A percentile compares a stretch with the other conserved stretches of the same genome.
These are phyloP conservation scores for Leptinotarsa undecemlineata DNA, from an alignment of 1,140 invertebrate species.

Conservation along the genomic window DNA sequence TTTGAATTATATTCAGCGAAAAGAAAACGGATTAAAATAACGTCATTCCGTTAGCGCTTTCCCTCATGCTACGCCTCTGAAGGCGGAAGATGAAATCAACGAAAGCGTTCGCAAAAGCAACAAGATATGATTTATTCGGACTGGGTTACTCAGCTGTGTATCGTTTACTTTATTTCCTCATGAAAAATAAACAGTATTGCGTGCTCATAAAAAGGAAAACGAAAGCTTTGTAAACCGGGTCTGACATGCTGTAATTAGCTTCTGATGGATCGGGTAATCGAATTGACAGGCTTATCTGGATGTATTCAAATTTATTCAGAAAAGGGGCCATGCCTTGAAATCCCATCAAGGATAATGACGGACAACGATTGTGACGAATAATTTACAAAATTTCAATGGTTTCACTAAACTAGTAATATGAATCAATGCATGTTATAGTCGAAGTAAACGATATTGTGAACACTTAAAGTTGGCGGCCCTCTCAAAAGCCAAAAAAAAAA, in stretches of 20 bases:
- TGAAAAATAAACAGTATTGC: constrained; percentile 3
- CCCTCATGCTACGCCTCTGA: background rate
- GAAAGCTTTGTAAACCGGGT: constrained; percentile 1
- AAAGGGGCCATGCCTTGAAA: background rate
- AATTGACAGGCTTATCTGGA: background rate
- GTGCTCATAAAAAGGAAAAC: constrained; percentile 2
- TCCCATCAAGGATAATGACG: too few species aligned
- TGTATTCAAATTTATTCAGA: background rate
- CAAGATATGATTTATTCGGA: background rate
- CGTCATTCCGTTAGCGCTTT: background rate
- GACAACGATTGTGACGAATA: too few species aligned
- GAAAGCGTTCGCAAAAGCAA: background rate
- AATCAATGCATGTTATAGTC: too few species aligned
- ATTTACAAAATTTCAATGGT: too few species aligned
- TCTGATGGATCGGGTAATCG: background rate
- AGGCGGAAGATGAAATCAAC: background rate
- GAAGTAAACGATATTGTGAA: too few species aligned
- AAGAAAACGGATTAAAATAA: too few species aligned
- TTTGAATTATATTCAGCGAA: too few species aligned
- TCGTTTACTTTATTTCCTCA: constrained; percentile 3
- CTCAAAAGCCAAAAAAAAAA: too few species aligned
- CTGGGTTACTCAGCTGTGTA: background rate
- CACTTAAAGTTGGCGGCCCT: too few species aligned
- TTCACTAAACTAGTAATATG: too few species aligned
- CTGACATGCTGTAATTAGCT: background rate